These are phyloP conservation scores for Panopea generosa DNA, from an alignment of 2,888 invertebrate genomes.

Conservation along the genomic window DNA sequence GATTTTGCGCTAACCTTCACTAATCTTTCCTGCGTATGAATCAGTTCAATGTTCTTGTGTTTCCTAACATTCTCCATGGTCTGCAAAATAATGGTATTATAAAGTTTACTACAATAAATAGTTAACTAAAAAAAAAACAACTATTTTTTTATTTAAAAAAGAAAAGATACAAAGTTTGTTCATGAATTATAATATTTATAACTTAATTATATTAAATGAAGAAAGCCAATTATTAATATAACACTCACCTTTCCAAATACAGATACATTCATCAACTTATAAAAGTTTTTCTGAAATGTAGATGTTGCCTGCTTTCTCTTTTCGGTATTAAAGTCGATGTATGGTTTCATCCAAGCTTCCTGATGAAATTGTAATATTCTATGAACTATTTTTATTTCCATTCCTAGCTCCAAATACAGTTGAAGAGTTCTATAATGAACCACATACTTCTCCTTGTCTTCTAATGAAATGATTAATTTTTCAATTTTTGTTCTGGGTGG, in stretches of 20 bases:
- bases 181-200: too few relatives aligned
- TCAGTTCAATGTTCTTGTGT: conserved; percentile 42
- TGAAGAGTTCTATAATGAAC: conserved; percentile 32
- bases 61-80: conserved; percentile 52
- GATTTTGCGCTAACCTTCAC: conserved; percentile 33
- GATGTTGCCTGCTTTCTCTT: conserved; percentile 71
- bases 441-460: conserved; percentile 15
- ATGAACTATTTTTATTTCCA: conserved; percentile 72
- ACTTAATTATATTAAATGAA: too few relatives aligned
- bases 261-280: conserved; percentile 72
- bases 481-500: conserved; percentile 3
- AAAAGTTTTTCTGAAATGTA: conserved; percentile 71
- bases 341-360: conserved; percentile 78
- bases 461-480: conserved; percentile 7
- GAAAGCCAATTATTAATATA: background rate
- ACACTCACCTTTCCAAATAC: conserved; percentile 81
- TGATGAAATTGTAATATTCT: conserved; percentile 76
- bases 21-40: conserved; percentile 29
- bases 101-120: background rate
- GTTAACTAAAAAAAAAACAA: background rate
- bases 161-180: too few relatives aligned
- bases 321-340: conserved; percentile 76
- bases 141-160: background rate
- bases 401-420: conserved; percentile 45
- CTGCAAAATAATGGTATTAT: conserved; percentile 14